Conservation (phyloP, 2,797 vertebrate species). For the Pyrocephalus nanus region DNA sequence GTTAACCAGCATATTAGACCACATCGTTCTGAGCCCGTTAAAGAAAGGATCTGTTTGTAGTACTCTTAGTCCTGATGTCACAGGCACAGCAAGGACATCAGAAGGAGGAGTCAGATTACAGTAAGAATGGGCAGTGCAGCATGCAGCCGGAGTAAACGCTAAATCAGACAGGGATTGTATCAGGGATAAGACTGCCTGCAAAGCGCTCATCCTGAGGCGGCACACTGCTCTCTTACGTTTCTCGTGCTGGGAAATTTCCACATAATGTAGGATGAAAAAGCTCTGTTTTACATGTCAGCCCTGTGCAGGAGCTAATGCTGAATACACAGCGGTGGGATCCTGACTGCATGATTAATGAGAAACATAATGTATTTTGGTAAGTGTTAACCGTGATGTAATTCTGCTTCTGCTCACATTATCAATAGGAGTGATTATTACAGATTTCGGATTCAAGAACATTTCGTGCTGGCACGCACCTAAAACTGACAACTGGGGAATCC, state of each 20-base stretch:
- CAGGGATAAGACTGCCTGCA: constrained; percentile 69
- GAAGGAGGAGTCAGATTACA: constrained; percentile 86
- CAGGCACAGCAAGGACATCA: constrained; percentile 81
- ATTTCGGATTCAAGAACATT: constrained; percentile 25
- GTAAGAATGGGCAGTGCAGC: constrained; percentile 80
- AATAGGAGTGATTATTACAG: constrained; percentile 39
- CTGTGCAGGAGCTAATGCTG: constrained; percentile 81
- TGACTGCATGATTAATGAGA: constrained; percentile 85
- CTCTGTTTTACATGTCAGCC: constrained; percentile 79
- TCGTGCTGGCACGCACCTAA: constrained; percentile 27
- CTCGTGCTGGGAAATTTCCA: constrained; percentile 70
- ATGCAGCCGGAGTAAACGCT: constrained; percentile 75
- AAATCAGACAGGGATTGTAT: constrained; percentile 74
- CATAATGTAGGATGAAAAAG: constrained; percentile 76
- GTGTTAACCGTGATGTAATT: constrained; percentile 74
- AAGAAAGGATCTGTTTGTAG: constrained; percentile 74
- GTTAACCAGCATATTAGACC: constrained; percentile 44
- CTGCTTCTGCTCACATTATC: constrained; percentile 47
- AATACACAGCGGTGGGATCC: constrained; percentile 81
- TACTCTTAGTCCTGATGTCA: constrained; percentile 82
- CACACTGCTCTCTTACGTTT: constrained; percentile 53
- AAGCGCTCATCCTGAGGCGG: constrained; percentile 69
- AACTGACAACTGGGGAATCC: constrained; percentile 48
- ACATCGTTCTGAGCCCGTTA: background rate
- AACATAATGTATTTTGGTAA: constrained; percentile 99